Base-by-base conservation (phyloP, 2,888 invertebrate species). In the Nebria brevicollis region DNA sequence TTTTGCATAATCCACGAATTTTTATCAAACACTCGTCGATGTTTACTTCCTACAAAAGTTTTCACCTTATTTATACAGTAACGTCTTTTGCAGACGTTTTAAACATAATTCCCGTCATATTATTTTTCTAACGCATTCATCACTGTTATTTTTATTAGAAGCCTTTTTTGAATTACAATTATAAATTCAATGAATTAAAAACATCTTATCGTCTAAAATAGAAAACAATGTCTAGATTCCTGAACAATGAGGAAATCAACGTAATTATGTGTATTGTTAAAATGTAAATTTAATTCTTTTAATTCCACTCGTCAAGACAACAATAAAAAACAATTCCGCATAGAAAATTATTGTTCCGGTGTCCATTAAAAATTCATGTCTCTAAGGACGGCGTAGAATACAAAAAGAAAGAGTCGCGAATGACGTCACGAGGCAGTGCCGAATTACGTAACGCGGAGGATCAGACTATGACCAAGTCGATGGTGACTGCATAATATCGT, bases 321-420 rank as follows among this genome's bases (percentile, higher is more conserved):
- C 70, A 25, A 34, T 68, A 75, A 34, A 75, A 68, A 65, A 64
- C 72, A 75, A 81, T 34, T 34, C 34, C 34, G 34, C 34, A 34
- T 34, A 34, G 34, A 34, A 81, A 75, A 75, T 75, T 72, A 78
- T 81, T 72, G 76, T 81, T 81, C 81, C 76, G 65, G 66, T 70
- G 75, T 25, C 68, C 15, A 81, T 81, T 81, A 81, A 81, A 81
- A 81, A 81, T 75, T 81, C 75, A 81, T 81, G 76, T 42, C 25
- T 15, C 73, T 10, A 20, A 73, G 42, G 41, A 73, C 10, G 34
- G 34, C 34, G 34, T 34, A 5, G 34, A 15, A 72, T n/a, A 34
- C 66, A 66, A 66, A 25, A 15, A 66, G 25, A 25, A 11, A 20
- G 11, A 34, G 70, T 20, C 70, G 34, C 70, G 13, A 66, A 8